Evolutionary conservation across 2,888 invertebrate species (phyloP).

Genomic region (Slavum lentiscoides): DNA sequence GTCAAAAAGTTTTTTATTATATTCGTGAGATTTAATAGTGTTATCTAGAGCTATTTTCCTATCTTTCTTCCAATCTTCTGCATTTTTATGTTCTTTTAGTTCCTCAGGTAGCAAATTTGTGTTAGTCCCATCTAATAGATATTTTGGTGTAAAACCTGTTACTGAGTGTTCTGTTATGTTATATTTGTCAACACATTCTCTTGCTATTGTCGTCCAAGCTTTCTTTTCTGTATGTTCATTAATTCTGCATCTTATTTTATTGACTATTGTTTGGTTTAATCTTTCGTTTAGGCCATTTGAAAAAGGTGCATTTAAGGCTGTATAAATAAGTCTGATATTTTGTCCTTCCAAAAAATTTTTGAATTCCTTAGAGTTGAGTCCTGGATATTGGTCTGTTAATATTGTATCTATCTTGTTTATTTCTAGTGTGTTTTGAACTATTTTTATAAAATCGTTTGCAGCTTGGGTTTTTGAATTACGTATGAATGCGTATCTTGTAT

Average conservation of each 20-base stretch:
- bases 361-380: constrained; percentile 58
- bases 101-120: constrained; percentile 54
- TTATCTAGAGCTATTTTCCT: constrained; percentile 56
- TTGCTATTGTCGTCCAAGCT: constrained; percentile 57
- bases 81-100: constrained; percentile 54
- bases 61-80: constrained; percentile 56
- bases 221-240: constrained; percentile 55
- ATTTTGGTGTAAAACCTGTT: constrained; percentile 57
- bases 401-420: constrained; percentile 56
- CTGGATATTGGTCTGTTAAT: constrained; percentile 58
- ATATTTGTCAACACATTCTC: constrained; percentile 57
- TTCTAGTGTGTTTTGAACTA: too few species aligned
- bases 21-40: constrained; percentile 56
- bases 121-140: constrained; percentile 57
- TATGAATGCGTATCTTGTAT: too few species aligned
- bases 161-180: constrained; percentile 57
- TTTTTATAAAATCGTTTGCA: too few species aligned
- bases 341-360: constrained; percentile 57
- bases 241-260: constrained; percentile 57
- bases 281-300: constrained; percentile 57
- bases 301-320: constrained; percentile 55
- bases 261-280: constrained; percentile 58
- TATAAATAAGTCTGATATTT: constrained; percentile 55
- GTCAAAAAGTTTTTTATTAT: constrained; percentile 57
- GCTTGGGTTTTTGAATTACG: too few species aligned